These are phyloP conservation scores for Papilio polytes DNA, from an alignment of 1,140 invertebrate genomes.

Conservation along the genomic window DNA sequence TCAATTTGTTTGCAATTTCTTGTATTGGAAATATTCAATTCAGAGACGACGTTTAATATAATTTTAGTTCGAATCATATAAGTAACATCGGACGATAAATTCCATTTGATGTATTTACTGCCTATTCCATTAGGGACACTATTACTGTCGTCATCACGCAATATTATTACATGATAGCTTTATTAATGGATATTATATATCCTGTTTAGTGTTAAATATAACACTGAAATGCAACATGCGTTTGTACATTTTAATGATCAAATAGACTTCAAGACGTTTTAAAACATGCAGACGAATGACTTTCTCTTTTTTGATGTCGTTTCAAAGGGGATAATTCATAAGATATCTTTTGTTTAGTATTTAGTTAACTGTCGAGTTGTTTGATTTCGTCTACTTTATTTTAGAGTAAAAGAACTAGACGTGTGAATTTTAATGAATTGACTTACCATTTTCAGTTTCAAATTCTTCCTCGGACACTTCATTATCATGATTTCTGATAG, in stretches of 20 bases:
- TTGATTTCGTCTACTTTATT: neutral
- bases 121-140: neutral
- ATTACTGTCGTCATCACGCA: neutral
- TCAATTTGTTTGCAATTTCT: neutral
- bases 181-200: neutral
- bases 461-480: slow-evolving; percentile 14
- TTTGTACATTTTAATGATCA: too few species aligned
- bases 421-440: neutral
- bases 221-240: neutral
- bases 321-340: neutral
- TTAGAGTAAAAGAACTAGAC: neutral
- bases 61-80: slow-evolving; percentile 8
- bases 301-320: too few species aligned
- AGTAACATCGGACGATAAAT: neutral
- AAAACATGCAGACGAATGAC: too few species aligned
- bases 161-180: neutral
- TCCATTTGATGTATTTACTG: slow-evolving; percentile 4
- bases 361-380: too few species aligned
- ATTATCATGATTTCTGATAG: slow-evolving; percentile 13
- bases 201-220: neutral
- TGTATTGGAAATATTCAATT: slow-evolving; percentile 2
- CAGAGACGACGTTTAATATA: neutral
- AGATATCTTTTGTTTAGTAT: too few species aligned
- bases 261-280: too few species aligned
- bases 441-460: neutral